Percentiles rank a stretch among this genome's conserved stretches.
phyloP scores from a whole-genome alignment of 2,797 vertebrate species.

The Cossypha heuglini region DNA sequence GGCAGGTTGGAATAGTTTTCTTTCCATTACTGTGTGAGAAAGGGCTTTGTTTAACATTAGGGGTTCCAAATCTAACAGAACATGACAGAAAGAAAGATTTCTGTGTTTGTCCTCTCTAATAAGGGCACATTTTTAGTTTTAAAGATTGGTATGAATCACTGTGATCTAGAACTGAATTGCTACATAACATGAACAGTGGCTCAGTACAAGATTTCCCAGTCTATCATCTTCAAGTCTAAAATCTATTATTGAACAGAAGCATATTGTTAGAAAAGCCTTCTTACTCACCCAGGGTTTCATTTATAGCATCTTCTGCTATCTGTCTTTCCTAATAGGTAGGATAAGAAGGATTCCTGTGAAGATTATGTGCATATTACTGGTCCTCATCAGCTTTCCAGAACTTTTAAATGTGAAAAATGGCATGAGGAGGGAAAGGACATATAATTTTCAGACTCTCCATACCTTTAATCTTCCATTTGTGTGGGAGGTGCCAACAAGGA shows the following conservation, averaged over 20 bases:
- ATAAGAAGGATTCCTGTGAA: not conserved
- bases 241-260: not conserved
- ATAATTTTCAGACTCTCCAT: not conserved
- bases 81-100: not conserved
- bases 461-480: not conserved
- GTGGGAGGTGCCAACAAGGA: not conserved
- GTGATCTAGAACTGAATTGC: not conserved
- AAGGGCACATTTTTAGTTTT: slow-evolving; percentile 9
- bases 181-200: not conserved
- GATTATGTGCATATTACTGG: not conserved
- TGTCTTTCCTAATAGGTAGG: not conserved
- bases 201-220: not conserved
- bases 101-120: not conserved
- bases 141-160: not conserved
- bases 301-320: not conserved
- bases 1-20: not conserved
- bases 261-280: not conserved
- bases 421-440: not conserved
- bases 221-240: not conserved
- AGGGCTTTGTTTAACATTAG: not conserved
- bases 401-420: not conserved
- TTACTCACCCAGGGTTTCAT: not conserved
- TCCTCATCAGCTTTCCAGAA: not conserved
- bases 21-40: not conserved
- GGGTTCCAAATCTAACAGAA: not conserved